Base-by-base conservation (phyloP, 2,113 vertebrate genomes). In the Psammodynastes pulverulentus region DNA sequence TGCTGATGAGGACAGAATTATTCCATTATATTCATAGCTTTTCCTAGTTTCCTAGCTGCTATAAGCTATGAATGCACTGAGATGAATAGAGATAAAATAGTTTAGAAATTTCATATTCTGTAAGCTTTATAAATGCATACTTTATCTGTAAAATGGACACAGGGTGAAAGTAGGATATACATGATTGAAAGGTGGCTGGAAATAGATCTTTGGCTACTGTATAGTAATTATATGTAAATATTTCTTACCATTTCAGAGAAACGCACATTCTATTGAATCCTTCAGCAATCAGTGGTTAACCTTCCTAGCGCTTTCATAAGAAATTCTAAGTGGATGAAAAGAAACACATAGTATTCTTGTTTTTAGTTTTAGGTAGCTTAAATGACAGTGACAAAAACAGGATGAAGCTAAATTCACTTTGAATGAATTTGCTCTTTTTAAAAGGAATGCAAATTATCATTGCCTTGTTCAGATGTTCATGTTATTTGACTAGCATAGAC, bases 381-480 rank as follows among this genome's bases (percentile, higher is more conserved):
- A 3, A 84, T 45, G 46, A 91, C 45, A 56, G 52, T 85, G 34
- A 87, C n/a, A 52, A 15, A 86, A 24, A 91, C 46, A 62, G 21
- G 48, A 67, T 52, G 91, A 94, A 51, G 1, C 0, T 45, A 58
- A 87, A 13, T 79, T 90, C 56, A 88, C 84, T 84, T 6, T 56
- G 34, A 94, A 9, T 90, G 1, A 19, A 4, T 86, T 8, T 54
- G 26, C 10, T 29, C 46, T 23, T 58, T 1, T 53, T 23, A 89
- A 17, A 90, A 8, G 0, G 94, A 4, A 93, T 8, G 9, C 5
- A 94, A 95, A 89, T 67, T 19, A 88, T 88, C 91, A 67, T 79
- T 86, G 1, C 1, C 39, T 62, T 88, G 9, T 91, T 62, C 0
- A 84, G 5, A 29, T 17, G 34, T 92, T 46, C 91, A 34, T 15